Evolutionary conservation across 1,140 invertebrate species (phyloP), one percentile per base, ranked within the genome.

Genomic region (Ruditapes philippinarum): DNA sequence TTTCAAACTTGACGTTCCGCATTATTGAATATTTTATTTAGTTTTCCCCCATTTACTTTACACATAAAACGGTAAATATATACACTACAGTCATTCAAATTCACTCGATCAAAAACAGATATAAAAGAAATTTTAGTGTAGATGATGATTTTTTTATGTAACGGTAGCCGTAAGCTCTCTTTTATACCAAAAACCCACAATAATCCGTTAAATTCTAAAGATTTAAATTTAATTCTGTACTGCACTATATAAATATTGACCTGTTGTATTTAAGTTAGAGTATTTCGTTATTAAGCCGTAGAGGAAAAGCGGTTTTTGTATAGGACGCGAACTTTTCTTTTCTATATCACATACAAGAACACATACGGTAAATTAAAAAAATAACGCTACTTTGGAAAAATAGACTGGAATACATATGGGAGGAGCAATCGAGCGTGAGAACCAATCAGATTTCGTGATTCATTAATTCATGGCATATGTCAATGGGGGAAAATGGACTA

Each of bases 21-120:
- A 38, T 80, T 80, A 80, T 80, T 80, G 78, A 80, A 80, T 40
- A 80, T 57, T 80, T 57, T 80, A 36, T 60, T 80, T 74, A 49
- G 70, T 65, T 60, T 60, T 60, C 68, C 68, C 33, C 33, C n/a
- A 14, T 73, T 73, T 73, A 33, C 38, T n/a, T 38, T 74, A 74
- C 70, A 74, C 70, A 45, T 74, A 49, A 74, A 42, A 74, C 38
- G n/a, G 36, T 74, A 74, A 42, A 74, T 74, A 74, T 42, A 74
- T 49, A 42, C 70, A 40, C 5, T 25, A 14, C 11, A 19, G 33
- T 28, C 28, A 65, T 33, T 5, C 4, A 28, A 28, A 22, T 51
- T 51, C n/a, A 80, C 49, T 80, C 51, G 78, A 60, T 80, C 78
- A 80, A 80, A 80, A 60, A 62, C 11, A 12, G 78, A 57, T 80